Base-by-base conservation (phyloP, 1,140 invertebrate species). In the Trachelipus rathkii region DNA sequence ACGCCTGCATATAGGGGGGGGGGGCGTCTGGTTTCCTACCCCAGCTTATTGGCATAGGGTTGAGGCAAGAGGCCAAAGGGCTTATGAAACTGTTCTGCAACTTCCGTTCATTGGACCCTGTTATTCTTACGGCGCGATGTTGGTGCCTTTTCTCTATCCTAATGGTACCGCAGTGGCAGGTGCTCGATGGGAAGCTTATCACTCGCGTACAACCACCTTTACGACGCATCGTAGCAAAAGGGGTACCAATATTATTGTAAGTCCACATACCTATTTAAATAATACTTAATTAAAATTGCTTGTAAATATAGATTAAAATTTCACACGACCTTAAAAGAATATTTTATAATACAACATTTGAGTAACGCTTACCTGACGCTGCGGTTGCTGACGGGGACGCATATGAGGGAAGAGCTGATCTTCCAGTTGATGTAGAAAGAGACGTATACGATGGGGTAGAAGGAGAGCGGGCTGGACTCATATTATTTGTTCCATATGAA, bases 391-490 rank as follows among this genome's bases (percentile, higher is more conserved):
- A 13, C 50, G 82, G 72, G 46, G 77, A 46, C 8, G 74, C 74
- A 74, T 81, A 80, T 69, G 80, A 81, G 76, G 84, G 80, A 46
- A 82, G 78, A 80, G 84, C 46, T 86, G 87, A 87, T 89, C 90
- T 46, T 89, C 87, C 69, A 89, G 87, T 77, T 90, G 89, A 78
- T 88, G 89, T 45, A 89, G 89, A 68, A 90, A 90, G 44, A 90
- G 91, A 43, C 88, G 90, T 10, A 89, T 89, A 81, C 5, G 80
- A 78, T n/a, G 80, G 80, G 8, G 80, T 79, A n/a, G 80, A 81
- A 7, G 80, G 80, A 23, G 80, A 81, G 45, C 80, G 80, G 19
- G 80, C 78, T 15, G 80, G 80, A 73, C 77, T 79, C 77, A 81
- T 81, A 44, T 71, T 81, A 50, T 70, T 77, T 10, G 60, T 21